A percentile compares a stretch with the other conserved stretches of the same genome.
phyloP scores from a whole-genome alignment of 1,140 invertebrate species.

The Himalopsyche phryganea region DNA sequence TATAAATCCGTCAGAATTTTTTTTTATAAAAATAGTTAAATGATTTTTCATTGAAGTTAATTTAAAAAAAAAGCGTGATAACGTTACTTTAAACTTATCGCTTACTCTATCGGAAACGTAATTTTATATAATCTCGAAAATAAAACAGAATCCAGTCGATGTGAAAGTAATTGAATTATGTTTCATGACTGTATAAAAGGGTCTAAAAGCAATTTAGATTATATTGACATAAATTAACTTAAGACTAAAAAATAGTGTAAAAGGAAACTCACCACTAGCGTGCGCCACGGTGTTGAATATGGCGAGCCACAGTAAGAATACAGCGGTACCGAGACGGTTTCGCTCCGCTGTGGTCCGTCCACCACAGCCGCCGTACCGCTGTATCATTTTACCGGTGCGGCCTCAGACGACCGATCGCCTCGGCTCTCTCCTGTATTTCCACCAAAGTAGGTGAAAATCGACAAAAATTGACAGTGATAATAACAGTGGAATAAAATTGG shows the following conservation, averaged over 20 bases:
- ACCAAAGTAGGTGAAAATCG: conserved; percentile 29
- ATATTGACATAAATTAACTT: not conserved
- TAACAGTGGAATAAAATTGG: conserved; percentile 24
- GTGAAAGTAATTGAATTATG: too few relatives aligned
- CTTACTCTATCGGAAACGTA: too few relatives aligned
- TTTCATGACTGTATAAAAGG: too few relatives aligned
- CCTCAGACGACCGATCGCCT: conserved; percentile 30
- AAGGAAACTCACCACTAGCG: conserved; percentile 28
- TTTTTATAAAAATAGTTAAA: too few relatives aligned
- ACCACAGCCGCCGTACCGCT: conserved; percentile 33
- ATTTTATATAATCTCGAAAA: too few relatives aligned
- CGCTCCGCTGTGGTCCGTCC: conserved; percentile 26
- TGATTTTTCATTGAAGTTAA: too few relatives aligned
- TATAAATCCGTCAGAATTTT: too few relatives aligned
- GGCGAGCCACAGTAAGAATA: conserved; percentile 29
- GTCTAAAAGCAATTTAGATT: too few relatives aligned
- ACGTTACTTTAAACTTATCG: too few relatives aligned
- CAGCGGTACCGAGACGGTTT: conserved; percentile 30
- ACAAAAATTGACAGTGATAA: conserved; percentile 34
- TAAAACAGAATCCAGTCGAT: too few relatives aligned
- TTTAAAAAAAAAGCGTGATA: too few relatives aligned
- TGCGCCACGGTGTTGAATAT: conserved; percentile 19
- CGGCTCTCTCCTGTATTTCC: conserved; percentile 17
- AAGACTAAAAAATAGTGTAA: not conserved
- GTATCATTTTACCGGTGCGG: conserved; percentile 34